Base-by-base conservation (phyloP, 2,797 vertebrate species). In the Gorsachius magnificus region DNA sequence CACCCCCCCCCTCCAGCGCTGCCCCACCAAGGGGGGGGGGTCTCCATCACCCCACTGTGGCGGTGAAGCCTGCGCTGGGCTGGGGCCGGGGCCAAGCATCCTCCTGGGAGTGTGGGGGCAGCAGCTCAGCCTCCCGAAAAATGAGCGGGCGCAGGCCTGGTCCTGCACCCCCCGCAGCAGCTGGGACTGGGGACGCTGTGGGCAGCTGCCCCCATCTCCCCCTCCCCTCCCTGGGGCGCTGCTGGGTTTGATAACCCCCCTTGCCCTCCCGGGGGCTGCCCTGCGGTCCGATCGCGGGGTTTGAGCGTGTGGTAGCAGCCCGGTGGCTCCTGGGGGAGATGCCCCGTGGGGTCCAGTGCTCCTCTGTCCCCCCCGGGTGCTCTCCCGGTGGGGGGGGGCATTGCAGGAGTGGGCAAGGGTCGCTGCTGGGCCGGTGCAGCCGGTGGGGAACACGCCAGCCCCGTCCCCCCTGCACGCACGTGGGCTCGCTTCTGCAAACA, bases 161-260 rank as follows among this genome's bases (percentile, higher is more conserved):
- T 56, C 7, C 54, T 38, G 18, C 12, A 6, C 17, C 5, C 9
- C 11, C 2, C 3, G 11, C 31, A 21, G 46, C 64, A 29, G 50
- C 82, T 5, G 83, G 79, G 79, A 68, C 24, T 75, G 93, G 45
- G 4, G 83, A 61, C 70, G 82, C 93, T 46, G 72, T 5, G 31
- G 85, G 83, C 94, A 80, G 83, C 92, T 89, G 89, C 85, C 61
- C 50, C 60, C 35, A 61, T 68, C 77, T 78, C 66, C 48, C 80
- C 13, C 3, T 77, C 85, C 74, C 60, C 83, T 94, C 90, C 93
- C 89, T 16, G 68, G 87, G 85, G 75, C 87, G 81, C 94, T 79
- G 77, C 96, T 53, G 81, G 66, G 79, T 93, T 71, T 87, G 36
- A 38, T 11, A 79, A 91, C 93, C 71, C 89, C 88, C 87, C 91